Evolutionary conservation across 2,113 vertebrate species (phyloP).

Genomic region (Machaerirhynchus nigripectus): DNA sequence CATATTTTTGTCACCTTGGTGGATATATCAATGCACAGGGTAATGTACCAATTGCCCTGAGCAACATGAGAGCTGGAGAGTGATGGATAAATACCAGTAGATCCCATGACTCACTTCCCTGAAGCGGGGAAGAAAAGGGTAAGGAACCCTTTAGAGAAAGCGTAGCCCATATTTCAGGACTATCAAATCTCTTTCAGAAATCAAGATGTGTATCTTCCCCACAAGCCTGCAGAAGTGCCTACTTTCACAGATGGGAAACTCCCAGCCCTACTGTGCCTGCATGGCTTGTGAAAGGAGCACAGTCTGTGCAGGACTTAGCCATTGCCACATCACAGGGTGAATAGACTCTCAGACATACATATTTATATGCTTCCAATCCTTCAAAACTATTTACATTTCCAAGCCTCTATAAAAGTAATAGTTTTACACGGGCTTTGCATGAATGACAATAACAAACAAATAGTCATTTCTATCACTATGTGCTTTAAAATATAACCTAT

Average conservation of each 20-base stretch:
- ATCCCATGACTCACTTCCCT: neutral
- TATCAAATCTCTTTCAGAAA: neutral
- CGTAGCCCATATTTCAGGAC: fast-evolving
- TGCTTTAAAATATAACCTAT: neutral
- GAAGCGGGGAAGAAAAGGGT: neutral
- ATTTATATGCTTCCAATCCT: neutral
- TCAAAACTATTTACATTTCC: neutral
- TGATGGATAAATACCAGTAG: neutral
- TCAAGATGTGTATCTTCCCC: neutral
- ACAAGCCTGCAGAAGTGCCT: neutral
- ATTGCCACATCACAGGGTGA: neutral
- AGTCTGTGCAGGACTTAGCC: neutral
- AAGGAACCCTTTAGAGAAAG: neutral
- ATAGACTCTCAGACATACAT: neutral
- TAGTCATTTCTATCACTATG: neutral
- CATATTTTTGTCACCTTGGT: neutral
- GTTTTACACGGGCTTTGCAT: neutral
- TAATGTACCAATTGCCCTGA: neutral
- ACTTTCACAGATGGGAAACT: neutral
- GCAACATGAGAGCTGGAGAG: neutral
- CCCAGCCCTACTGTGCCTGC: neutral
- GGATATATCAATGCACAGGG: neutral
- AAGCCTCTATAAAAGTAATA: neutral
- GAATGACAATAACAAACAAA: neutral
- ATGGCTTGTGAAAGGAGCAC: neutral